Evolutionary conservation across 2,113 vertebrate species (phyloP).

Genomic region (Sebastes schlegelii): DNA sequence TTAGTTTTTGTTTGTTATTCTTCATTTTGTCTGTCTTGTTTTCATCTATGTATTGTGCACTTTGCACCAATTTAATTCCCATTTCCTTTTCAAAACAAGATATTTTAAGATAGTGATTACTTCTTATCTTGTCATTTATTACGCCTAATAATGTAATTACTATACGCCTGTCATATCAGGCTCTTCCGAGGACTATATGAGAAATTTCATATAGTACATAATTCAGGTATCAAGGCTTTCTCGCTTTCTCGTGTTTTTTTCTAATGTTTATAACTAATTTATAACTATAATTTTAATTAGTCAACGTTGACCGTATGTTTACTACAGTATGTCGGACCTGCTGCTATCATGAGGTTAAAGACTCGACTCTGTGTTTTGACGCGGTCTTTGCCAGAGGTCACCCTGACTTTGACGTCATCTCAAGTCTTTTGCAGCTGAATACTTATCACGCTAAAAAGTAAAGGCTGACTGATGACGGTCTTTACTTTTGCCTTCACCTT

Average conservation of each 20-base stretch:
- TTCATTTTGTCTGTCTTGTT: too few relatives aligned
- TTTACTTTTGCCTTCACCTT: background rate
- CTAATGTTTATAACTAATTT: background rate
- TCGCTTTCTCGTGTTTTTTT: background rate
- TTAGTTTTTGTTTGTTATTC: too few relatives aligned
- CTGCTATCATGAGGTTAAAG: conserved; percentile 8
- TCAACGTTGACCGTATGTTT: background rate
- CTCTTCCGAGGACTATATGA: conserved; percentile 9
- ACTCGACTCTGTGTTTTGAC: background rate
- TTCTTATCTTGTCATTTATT: background rate
- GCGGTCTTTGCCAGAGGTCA: background rate
- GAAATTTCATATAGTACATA: conserved; percentile 2
- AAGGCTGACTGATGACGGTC: background rate
- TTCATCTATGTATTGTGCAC: too few relatives aligned
- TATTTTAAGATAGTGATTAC: too few relatives aligned
- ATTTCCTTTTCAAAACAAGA: too few relatives aligned
- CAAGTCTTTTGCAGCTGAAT: background rate
- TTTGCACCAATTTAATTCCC: too few relatives aligned
- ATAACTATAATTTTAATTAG: background rate
- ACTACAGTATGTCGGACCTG: background rate
- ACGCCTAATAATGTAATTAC: conserved; percentile 43
- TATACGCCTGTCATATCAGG: conserved; percentile 20
- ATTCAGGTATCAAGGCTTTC: background rate
- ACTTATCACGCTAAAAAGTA: background rate
- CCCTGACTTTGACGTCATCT: conserved; percentile 17